A percentile compares a stretch with the other conserved stretches of the same genome.
phyloP scores from a whole-genome alignment of 2,797 vertebrate species.

The Phoeniculus purpureus region DNA sequence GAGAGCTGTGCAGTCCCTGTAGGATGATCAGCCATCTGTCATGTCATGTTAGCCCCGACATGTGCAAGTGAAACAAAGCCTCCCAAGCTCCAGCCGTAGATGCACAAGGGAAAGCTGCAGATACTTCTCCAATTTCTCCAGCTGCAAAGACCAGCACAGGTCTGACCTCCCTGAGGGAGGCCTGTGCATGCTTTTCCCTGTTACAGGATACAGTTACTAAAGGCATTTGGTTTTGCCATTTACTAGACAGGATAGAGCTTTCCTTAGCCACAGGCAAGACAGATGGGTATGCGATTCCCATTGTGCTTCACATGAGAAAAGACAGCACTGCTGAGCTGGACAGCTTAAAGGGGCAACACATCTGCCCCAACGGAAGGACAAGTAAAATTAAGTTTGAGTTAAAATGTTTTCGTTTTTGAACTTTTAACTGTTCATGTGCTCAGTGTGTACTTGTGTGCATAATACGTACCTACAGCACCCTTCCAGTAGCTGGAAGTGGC shows the following conservation, averaged over 20 bases:
- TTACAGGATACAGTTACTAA: slow-evolving; percentile 8
- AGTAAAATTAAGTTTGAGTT: background rate
- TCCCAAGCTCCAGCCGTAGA: background rate
- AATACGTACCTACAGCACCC: too few relatives aligned
- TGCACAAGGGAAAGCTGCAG: background rate
- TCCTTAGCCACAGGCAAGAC: slow-evolving; percentile 32
- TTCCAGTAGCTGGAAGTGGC: too few relatives aligned
- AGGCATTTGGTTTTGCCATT: slow-evolving; percentile 28
- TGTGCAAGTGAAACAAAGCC: background rate
- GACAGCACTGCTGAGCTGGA: background rate
- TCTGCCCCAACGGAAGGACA: background rate
- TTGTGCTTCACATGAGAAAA: background rate
- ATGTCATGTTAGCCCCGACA: background rate
- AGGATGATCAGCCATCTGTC: slow-evolving; percentile 1
- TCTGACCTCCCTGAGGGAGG: slow-evolving; percentile 41
- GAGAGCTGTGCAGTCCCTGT: background rate
- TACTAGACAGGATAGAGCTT: background rate
- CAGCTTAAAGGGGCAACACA: background rate
- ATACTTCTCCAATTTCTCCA: slow-evolving; percentile 58
- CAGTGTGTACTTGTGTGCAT: too few relatives aligned
- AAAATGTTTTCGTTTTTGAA: background rate
- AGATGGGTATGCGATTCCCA: background rate
- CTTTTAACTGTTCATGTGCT: background rate
- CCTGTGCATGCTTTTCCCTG: background rate
- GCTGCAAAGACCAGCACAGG: slow-evolving; percentile 25